Evolutionary conservation across 2,797 vertebrate genomes (phyloP), one percentile per base, ranked within the genome.

Genomic region (Lepus townsendii): DNA sequence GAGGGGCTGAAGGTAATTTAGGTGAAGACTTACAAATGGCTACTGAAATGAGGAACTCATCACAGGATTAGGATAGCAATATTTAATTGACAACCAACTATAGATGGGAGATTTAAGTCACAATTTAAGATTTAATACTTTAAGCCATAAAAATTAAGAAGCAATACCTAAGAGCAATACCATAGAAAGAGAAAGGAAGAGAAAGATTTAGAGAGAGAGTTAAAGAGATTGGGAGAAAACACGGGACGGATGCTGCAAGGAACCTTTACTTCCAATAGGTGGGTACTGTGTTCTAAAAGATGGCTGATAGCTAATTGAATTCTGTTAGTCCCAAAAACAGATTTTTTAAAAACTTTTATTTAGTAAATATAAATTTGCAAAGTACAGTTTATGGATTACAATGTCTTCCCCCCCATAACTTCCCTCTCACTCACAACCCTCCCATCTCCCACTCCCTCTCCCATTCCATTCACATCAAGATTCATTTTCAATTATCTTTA

Each of bases 61-160:
- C 17, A 38, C 50, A 30, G 32, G 26, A 22, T 62, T 52, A 50
- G 13, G 7, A 78, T 32, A 32, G 30, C 89, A 71, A 85, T 42
- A 85, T 27, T 86, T 94, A 27, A 30, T 83, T 73, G 38, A 83
- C 35, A 95, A 88, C n/a, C 47, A 92, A 4, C 12, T 80, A 24
- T 60, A 77, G n/a, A 79, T 20, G 1, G 78, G 76, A 90, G 27
- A 38, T 32, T 86, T 32, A n/a, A 60, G 68, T 85, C 24, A 32
- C 4, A 60, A 12, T 82, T 76, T 68, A 92, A 88, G 35, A 57
- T 47, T 35, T 62, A 66, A 75, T 73, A 24, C 65, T 42, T 79
- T 75, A 88, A 83, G 27, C 32, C 2, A 3, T 75, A 73, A 76
- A 20, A 71, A 47, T 75, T 60, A 35, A 47, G 50, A 88, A 32